Percentiles rank a stretch among this genome's conserved stretches.
Conservation (phyloP, 2,797 vertebrate species). For the Australoheros facetus region DNA sequence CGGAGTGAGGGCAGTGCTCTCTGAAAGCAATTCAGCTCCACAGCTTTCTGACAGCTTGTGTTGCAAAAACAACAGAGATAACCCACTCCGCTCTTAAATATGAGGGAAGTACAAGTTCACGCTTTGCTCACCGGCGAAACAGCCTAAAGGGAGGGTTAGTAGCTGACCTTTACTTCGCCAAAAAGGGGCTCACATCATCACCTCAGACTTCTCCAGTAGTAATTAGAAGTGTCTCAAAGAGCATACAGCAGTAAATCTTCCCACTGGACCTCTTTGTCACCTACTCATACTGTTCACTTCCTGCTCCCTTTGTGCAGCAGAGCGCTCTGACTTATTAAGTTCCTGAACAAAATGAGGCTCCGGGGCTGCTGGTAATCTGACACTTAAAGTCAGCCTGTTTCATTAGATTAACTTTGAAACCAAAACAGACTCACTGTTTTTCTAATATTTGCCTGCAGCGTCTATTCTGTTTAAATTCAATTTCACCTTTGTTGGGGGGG, state of each 20-base stretch:
- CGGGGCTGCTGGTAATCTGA: constrained; percentile 55
- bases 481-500: constrained; percentile 39
- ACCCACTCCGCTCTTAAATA: constrained; percentile 53
- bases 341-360: constrained; percentile 53
- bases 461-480: constrained; percentile 62
- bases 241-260: constrained; percentile 45
- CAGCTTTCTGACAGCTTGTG: constrained; percentile 59
- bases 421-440: constrained; percentile 58
- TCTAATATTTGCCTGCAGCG: constrained; percentile 57
- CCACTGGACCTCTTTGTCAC: constrained; percentile 51
- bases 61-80: constrained; percentile 75
- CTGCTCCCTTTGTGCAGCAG: constrained; percentile 51
- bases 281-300: constrained; percentile 53
- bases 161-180: constrained; percentile 43
- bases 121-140: constrained; percentile 36
- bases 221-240: constrained; percentile 58
- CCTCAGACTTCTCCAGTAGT: constrained; percentile 41
- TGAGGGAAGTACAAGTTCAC: constrained; percentile 55
- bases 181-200: constrained; percentile 61
- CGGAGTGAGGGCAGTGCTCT: constrained; percentile 33
- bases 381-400: constrained; percentile 44
- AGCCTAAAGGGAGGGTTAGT: constrained; percentile 34
- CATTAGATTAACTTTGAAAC: constrained; percentile 70
- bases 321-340: constrained; percentile 56
- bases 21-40: constrained; percentile 66